These are phyloP conservation scores for Pterocles orientalis DNA, from an alignment of 2,113 vertebrate genomes.

Conservation along the genomic window DNA sequence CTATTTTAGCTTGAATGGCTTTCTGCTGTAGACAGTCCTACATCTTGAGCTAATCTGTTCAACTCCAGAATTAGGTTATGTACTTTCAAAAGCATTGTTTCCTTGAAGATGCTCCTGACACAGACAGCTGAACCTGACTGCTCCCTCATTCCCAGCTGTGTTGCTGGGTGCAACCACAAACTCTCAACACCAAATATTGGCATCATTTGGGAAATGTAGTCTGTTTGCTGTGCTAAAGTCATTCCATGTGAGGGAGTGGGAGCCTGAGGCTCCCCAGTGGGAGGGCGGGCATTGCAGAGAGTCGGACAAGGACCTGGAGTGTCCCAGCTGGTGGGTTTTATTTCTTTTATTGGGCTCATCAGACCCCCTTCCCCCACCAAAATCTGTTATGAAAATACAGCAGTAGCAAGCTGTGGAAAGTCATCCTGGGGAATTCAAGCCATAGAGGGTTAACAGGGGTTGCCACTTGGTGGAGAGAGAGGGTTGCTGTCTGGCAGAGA, in stretches of 20 bases:
- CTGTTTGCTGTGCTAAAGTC: not conserved
- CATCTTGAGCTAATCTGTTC: not conserved
- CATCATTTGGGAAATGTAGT: not conserved
- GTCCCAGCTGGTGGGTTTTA: not conserved
- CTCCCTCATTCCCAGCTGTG: not conserved
- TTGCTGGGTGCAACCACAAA: not conserved
- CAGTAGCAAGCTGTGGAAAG: not conserved
- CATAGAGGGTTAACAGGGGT: not conserved
- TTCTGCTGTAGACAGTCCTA: not conserved
- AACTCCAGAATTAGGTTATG: not conserved
- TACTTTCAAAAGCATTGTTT: not conserved
- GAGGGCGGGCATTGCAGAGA: not conserved
- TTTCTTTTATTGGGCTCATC: not conserved
- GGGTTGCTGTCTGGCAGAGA: not conserved
- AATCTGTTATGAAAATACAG: not conserved
- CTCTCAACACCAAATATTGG: not conserved
- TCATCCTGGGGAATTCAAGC: not conserved
- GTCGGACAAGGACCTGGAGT: not conserved
- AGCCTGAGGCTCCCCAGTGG: not conserved
- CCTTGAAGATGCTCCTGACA: not conserved
- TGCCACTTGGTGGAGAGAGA: not conserved
- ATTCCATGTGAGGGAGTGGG: fast-evolving
- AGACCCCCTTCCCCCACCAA: fast-evolving
- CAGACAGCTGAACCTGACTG: not conserved
- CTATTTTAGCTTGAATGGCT: not conserved